phyloP scores from a whole-genome alignment of 1,140 invertebrate species.

The Phenacoccus solenopsis region DNA sequence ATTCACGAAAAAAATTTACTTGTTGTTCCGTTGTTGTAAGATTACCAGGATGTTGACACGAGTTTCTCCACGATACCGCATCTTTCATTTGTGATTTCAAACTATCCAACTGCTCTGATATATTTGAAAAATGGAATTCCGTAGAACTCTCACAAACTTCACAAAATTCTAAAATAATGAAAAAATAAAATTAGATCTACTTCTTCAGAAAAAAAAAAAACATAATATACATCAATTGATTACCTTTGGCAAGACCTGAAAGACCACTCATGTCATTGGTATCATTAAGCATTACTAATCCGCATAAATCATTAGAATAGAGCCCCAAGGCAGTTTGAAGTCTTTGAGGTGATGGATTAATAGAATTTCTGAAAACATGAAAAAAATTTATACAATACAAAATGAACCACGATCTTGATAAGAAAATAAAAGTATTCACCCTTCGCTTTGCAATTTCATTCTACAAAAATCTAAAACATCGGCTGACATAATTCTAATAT shows the following conservation, averaged over 20 bases:
- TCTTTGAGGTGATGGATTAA: slow-evolving; percentile 59
- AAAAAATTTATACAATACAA: background rate
- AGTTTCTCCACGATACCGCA: slow-evolving; percentile 36
- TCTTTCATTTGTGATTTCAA: slow-evolving; percentile 46
- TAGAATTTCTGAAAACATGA: slow-evolving; percentile 33
- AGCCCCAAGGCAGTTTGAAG: slow-evolving; percentile 85
- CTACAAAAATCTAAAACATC: slow-evolving; percentile 77
- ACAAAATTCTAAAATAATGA: slow-evolving; percentile 39
- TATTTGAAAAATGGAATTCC: slow-evolving; percentile 79
- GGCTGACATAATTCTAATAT: slow-evolving; percentile 78
- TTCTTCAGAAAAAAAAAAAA: slow-evolving; percentile 12
- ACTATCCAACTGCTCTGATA: slow-evolving; percentile 73
- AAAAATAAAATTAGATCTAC: slow-evolving; percentile 18
- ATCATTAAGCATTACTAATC: slow-evolving; percentile 71
- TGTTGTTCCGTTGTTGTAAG: slow-evolving; percentile 29
- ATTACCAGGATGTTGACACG: slow-evolving; percentile 20
- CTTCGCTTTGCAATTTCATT: slow-evolving; percentile 19
- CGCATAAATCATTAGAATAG: slow-evolving; percentile 83
- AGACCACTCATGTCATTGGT: slow-evolving; percentile 54
- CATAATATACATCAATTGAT: slow-evolving; percentile 3
- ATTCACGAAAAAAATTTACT: slow-evolving; percentile 19
- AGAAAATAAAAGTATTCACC: slow-evolving; percentile 16
- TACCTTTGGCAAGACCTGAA: slow-evolving; percentile 56
- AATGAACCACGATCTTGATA: background rate
- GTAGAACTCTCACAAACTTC: slow-evolving; percentile 50